A percentile compares a stretch with the other conserved stretches of the same genome.
phyloP scores from a whole-genome alignment of 2,797 vertebrate species.

The Acanthiza pusilla region DNA sequence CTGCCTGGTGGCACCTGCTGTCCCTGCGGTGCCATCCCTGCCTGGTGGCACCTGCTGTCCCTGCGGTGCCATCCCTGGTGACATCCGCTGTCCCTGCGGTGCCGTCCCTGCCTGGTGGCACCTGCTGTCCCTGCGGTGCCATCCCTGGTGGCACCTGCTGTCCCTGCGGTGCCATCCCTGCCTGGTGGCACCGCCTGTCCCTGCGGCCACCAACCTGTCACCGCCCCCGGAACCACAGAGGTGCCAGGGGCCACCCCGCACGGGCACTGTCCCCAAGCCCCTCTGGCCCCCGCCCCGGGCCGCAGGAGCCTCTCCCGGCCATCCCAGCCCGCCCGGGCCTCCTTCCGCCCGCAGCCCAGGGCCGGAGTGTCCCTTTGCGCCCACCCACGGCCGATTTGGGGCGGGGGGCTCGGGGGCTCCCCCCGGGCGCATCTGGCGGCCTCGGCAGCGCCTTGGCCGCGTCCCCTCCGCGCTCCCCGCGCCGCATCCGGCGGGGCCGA shows the following conservation, averaged over 20 bases:
- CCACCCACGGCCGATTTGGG: not conserved
- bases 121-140: not conserved
- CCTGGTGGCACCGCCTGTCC: no score
- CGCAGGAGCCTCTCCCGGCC: accelerated
- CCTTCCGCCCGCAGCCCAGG: not conserved
- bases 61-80: not conserved
- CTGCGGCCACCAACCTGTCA: not conserved
- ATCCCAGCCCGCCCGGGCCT: not conserved
- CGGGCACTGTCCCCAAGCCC: not conserved
- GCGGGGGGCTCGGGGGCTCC: not conserved
- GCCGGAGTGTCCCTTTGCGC: not conserved
- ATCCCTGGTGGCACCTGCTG: no score
- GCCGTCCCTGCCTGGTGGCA: not conserved
- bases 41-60: not conserved
- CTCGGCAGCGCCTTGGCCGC: conserved; percentile 54
- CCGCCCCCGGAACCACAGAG: not conserved
- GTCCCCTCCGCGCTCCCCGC: not conserved
- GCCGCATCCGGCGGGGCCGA: conserved; percentile 64
- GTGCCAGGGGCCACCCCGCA: accelerated
- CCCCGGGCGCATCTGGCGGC: not conserved
- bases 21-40: not conserved
- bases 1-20: no score
- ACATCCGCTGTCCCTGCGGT: no score
- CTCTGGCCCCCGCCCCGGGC: accelerated
- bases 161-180: no score